phyloP scores from a whole-genome alignment of 2,113 vertebrate genomes.

The Sander vitreus region DNA sequence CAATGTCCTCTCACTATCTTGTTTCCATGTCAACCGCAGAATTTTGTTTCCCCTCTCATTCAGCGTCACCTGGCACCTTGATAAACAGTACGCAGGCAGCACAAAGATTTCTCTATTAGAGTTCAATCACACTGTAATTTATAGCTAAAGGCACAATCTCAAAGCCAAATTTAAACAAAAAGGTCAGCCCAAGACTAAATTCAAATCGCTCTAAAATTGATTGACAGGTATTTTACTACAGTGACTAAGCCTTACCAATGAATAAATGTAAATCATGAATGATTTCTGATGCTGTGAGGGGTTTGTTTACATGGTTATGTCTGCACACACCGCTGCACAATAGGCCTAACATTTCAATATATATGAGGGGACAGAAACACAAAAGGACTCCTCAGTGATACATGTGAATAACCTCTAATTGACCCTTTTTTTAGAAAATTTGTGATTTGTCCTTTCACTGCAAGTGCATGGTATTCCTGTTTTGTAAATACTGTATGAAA shows the following conservation, averaged over 20 bases:
- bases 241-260: slow-evolving; percentile 6
- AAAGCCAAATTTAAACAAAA: slow-evolving; percentile 27
- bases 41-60: slow-evolving; percentile 64
- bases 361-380: neutral
- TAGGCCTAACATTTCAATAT: neutral
- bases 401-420: slow-evolving; percentile 3
- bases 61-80: slow-evolving; percentile 70
- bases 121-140: slow-evolving; percentile 54
- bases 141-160: slow-evolving; percentile 41
- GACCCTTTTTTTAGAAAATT: neutral
- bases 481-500: slow-evolving; percentile 14
- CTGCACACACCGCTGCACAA: neutral
- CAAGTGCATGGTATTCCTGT: neutral
- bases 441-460: slow-evolving; percentile 11
- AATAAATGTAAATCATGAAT: slow-evolving; percentile 2
- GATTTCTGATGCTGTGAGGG: neutral
- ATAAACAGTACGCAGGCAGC: slow-evolving; percentile 62
- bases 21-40: slow-evolving; percentile 78
- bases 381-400: neutral
- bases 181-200: neutral
- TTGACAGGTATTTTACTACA: neutral
- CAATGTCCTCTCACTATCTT: slow-evolving; percentile 64
- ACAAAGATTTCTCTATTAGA: slow-evolving; percentile 67
- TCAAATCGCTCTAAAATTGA: slow-evolving; percentile 20
- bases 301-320: slow-evolving; percentile 29